A percentile compares a stretch with the other conserved stretches of the same genome.
phyloP scores from a whole-genome alignment of 2,113 vertebrate species.

The Madoqua kirkii region DNA sequence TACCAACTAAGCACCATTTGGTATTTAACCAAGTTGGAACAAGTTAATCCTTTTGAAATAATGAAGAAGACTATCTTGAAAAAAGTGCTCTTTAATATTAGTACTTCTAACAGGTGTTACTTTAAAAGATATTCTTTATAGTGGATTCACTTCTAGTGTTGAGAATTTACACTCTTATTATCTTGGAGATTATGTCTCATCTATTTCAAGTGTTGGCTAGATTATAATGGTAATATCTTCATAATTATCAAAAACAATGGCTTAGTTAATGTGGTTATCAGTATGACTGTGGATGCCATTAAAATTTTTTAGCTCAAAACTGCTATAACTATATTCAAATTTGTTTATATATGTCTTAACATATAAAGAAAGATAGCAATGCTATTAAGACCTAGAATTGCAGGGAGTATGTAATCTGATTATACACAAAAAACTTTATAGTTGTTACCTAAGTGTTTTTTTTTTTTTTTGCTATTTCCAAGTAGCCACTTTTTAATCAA shows the following conservation, averaged over 20 bases:
- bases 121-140: constrained; percentile 45
- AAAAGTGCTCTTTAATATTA: neutral
- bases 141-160: constrained; percentile 41
- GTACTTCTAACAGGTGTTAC: constrained; percentile 30
- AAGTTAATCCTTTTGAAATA: constrained; percentile 37
- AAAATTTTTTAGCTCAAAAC: constrained; percentile 47
- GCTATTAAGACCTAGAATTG: neutral
- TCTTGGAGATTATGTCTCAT: constrained; percentile 18
- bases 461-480: neutral
- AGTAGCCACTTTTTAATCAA: neutral
- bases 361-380: neutral
- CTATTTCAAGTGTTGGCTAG: constrained; percentile 40
- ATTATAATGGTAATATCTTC: constrained; percentile 51
- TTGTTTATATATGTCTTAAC: constrained; percentile 9
- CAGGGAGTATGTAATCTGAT: neutral
- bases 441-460: neutral
- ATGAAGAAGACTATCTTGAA: neutral
- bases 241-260: constrained; percentile 57
- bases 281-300: constrained; percentile 10
- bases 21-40: neutral
- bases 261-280: constrained; percentile 65
- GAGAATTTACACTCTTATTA: constrained; percentile 53
- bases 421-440: neutral
- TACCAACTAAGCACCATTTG: constrained; percentile 20
- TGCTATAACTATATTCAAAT: neutral